Evolutionary conservation across 2,888 invertebrate genomes (phyloP).

Genomic region (Napeogenes inachia): DNA sequence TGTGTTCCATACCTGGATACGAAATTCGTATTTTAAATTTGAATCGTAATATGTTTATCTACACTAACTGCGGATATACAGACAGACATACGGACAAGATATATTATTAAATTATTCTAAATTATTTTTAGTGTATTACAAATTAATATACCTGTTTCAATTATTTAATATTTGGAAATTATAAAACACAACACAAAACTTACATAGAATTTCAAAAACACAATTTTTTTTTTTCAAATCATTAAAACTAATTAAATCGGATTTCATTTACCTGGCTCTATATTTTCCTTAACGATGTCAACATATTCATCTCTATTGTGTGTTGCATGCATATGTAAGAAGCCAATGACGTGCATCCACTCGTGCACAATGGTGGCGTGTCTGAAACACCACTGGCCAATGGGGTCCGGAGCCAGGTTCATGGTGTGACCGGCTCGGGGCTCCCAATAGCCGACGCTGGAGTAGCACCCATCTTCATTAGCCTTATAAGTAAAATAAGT

Average conservation of each 20-base stretch:
- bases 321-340: slow-evolving; percentile 70
- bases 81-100: no score
- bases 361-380: slow-evolving; percentile 87
- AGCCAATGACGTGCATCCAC: slow-evolving; percentile 75
- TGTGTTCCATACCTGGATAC: slow-evolving; percentile 55
- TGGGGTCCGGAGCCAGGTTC: slow-evolving; percentile 66
- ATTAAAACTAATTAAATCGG: no score
- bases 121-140: no score
- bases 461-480: slow-evolving; percentile 54
- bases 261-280: slow-evolving; percentile 68
- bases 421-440: slow-evolving; percentile 66
- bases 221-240: background rate
- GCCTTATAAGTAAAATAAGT: slow-evolving; percentile 41
- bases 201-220: no score
- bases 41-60: no score
- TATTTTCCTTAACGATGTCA: slow-evolving; percentile 82
- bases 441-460: slow-evolving; percentile 61
- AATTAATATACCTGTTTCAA: no score
- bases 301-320: slow-evolving; percentile 74
- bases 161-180: no score
- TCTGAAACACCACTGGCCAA: slow-evolving; percentile 76
- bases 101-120: no score
- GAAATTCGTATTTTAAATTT: background rate
- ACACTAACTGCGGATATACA: no score
- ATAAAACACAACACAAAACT: no score